phyloP scores from a whole-genome alignment of 2,888 invertebrate genomes.

The Drosophila mayaguana region DNA sequence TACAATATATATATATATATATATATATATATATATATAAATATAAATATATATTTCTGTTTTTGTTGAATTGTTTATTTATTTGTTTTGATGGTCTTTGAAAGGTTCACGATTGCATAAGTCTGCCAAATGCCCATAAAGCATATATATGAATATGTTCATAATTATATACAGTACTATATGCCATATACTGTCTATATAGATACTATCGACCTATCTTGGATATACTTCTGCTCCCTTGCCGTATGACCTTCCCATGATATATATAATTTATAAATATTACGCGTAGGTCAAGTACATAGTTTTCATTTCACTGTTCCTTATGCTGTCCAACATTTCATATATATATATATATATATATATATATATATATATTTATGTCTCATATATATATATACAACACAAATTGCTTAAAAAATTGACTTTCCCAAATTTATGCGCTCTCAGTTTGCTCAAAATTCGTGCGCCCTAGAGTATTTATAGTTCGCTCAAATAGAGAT shows the following conservation, averaged over 20 bases:
- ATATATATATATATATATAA: background rate
- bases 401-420: background rate
- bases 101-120: constrained; percentile 5
- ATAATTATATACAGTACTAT: background rate
- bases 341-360: background rate
- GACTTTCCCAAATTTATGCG: background rate
- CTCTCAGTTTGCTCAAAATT: constrained; percentile 1
- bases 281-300: background rate
- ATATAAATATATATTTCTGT: background rate
- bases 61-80: constrained; percentile 2
- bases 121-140: background rate
- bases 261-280: background rate
- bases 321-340: background rate
- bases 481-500: background rate
- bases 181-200: too few relatives aligned
- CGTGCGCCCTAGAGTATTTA: background rate
- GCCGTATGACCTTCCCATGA: background rate
- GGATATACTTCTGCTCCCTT: too few relatives aligned
- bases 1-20: background rate
- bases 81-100: background rate
- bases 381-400: background rate
- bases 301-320: too few relatives aligned
- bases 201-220: too few relatives aligned
- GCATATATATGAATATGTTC: background rate
- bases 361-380: background rate